Evolutionary conservation across 1,140 invertebrate species (phyloP).

Genomic region (Steinernema feltiae): DNA sequence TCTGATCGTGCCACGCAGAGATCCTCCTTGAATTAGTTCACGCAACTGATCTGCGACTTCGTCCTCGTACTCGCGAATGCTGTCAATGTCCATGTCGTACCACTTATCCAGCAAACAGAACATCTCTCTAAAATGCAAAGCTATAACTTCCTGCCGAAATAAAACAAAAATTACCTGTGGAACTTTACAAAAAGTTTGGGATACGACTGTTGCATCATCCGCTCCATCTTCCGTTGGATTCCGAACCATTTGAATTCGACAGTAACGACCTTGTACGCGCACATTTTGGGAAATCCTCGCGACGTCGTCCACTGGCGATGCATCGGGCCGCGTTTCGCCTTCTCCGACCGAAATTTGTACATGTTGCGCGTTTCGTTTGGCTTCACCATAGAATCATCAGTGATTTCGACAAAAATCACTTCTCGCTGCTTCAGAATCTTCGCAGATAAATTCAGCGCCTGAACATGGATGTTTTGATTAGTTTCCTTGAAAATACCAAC

Average conservation of each 20-base stretch:
- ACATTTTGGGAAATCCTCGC: slow-evolving; percentile 81
- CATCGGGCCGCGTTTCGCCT: slow-evolving; percentile 88
- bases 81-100: slow-evolving; percentile 87
- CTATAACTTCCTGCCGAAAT: neutral
- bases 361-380: slow-evolving; percentile 80
- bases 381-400: slow-evolving; percentile 37
- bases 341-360: slow-evolving; percentile 82
- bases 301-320: slow-evolving; percentile 69
- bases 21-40: slow-evolving; percentile 31
- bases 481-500: slow-evolving; percentile 62
- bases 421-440: slow-evolving; percentile 50
- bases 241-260: slow-evolving; percentile 99
- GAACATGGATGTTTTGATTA: neutral
- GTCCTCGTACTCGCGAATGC: slow-evolving; percentile 84
- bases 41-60: slow-evolving; percentile 83
- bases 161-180: neutral
- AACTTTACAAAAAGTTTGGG: neutral
- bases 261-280: slow-evolving; percentile 94
- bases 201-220: slow-evolving; percentile 75
- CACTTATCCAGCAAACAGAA: slow-evolving; percentile 92
- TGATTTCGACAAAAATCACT: slow-evolving; percentile 52
- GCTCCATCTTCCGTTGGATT: slow-evolving; percentile 85
- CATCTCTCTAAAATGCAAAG: slow-evolving; percentile 68
- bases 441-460: slow-evolving; percentile 44
- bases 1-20: neutral